phyloP scores from a whole-genome alignment of 2,113 vertebrate species.

The Cryptotis parvus region DNA sequence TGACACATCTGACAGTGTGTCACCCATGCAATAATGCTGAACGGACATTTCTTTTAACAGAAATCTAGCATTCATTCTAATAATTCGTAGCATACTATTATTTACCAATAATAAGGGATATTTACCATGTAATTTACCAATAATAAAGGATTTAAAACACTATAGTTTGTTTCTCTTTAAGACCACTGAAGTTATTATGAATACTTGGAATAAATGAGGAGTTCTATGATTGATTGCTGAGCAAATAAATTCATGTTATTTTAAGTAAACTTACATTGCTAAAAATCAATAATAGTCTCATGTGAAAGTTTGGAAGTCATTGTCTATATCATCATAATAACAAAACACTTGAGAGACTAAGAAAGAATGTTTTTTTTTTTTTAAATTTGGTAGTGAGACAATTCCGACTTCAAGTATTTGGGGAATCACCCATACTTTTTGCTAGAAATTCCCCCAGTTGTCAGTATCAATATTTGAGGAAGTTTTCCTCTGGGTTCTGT shows the following conservation, averaged over 20 bases:
- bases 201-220: background rate
- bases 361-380: background rate
- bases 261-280: background rate
- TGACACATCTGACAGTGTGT: slow-evolving; percentile 50
- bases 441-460: background rate
- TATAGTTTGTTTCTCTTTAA: background rate
- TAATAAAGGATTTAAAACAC: background rate
- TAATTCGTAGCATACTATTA: slow-evolving; percentile 6
- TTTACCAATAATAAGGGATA: background rate
- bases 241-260: background rate
- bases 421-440: background rate
- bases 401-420: background rate
- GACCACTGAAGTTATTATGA: fast-evolving
- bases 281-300: background rate
- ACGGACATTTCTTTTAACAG: slow-evolving; percentile 3
- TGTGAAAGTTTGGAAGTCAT: background rate
- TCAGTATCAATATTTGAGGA: background rate
- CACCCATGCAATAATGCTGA: background rate
- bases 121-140: too few species aligned
- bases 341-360: background rate
- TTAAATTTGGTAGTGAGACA: background rate
- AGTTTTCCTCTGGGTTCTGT: background rate
- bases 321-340: background rate
- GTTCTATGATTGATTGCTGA: background rate
- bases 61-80: background rate